Base-by-base conservation (phyloP, 2,888 invertebrate genomes). In the Dastarcus helophoroides region DNA sequence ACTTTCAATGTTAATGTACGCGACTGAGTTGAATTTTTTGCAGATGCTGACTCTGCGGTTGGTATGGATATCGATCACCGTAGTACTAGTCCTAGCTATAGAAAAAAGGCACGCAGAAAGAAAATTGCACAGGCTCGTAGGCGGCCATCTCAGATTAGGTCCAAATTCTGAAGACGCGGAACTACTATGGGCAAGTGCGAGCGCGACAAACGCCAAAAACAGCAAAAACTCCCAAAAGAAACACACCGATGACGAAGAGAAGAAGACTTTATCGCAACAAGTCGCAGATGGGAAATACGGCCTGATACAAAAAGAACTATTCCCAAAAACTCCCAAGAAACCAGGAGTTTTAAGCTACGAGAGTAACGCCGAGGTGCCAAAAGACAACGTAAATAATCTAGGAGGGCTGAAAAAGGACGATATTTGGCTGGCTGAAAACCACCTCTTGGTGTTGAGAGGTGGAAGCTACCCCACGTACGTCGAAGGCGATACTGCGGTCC, bases 241-340 rank as follows among this genome's bases (percentile, higher is more conserved):
- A 28, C 45, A 43, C 32, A 37, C 36, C 16, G 63, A 66, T 35
- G 80, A 80, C 38, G 85, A 85, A 40, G 78, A 80, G 14, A 80
- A 76, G 56, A 88, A 88, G 58, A 86, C 86, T 3, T 64, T 88
- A 19, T 74, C 84, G n/a, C 85, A 88, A 62, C 88, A 88, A 63
- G 85, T 88, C 44, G 79, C 81, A 36, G 89, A 89, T 54, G 89
- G 88, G 22, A 88, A 88, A 62, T 89, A 89, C 60, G 88, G 85
- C 16, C 66, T 89, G 4, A 85, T 89, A 42, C 86, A 88, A 53
- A 79, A 81, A 50, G 86, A 88, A 60, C 68, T 88, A 37, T 85
- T 86, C 52, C 62, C 71, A 1, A 71, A 72, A 35, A 65, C 70
- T 2, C 75, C 79, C 2, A 76, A 79, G 52, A 66, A 83, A 29